Conservation (phyloP, 2,888 invertebrate species). For the Acholoe squamosa region DNA sequence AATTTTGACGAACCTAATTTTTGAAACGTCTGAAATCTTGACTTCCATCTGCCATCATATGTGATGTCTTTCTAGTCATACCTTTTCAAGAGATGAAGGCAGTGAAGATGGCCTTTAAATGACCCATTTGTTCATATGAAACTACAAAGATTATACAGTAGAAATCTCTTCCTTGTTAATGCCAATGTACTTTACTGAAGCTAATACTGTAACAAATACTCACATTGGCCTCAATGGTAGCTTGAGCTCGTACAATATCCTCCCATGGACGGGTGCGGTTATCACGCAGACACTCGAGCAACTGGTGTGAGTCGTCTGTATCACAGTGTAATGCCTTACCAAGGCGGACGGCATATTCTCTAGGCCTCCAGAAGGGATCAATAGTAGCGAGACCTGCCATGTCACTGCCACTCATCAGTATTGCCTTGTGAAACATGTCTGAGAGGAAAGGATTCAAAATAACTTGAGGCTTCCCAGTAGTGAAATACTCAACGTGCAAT, state of each 20-base stretch:
- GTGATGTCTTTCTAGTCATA: too few species aligned
- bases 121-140: too few species aligned
- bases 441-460: not conserved
- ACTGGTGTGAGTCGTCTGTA: constrained; percentile 71
- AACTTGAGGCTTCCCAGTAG: not conserved
- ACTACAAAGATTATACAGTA: too few species aligned
- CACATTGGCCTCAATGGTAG: constrained; percentile 77
- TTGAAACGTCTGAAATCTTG: too few species aligned
- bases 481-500: not conserved
- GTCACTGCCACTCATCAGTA: constrained; percentile 74
- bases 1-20: too few species aligned
- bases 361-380: constrained; percentile 70
- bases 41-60: too few species aligned
- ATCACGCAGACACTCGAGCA: constrained; percentile 82
- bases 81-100: too few species aligned
- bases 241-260: constrained; percentile 81
- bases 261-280: constrained; percentile 69
- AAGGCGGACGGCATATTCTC: constrained; percentile 70
- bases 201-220: constrained; percentile 54
- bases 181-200: not conserved
- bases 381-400: constrained; percentile 70
- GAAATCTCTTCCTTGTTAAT: too few species aligned
- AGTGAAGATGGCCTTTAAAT: too few species aligned
- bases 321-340: constrained; percentile 77
- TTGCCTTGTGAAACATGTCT: constrained; percentile 71